These are phyloP conservation scores for Drosophila setosimentum DNA, from an alignment of 2,888 invertebrate species.

Conservation along the genomic window DNA sequence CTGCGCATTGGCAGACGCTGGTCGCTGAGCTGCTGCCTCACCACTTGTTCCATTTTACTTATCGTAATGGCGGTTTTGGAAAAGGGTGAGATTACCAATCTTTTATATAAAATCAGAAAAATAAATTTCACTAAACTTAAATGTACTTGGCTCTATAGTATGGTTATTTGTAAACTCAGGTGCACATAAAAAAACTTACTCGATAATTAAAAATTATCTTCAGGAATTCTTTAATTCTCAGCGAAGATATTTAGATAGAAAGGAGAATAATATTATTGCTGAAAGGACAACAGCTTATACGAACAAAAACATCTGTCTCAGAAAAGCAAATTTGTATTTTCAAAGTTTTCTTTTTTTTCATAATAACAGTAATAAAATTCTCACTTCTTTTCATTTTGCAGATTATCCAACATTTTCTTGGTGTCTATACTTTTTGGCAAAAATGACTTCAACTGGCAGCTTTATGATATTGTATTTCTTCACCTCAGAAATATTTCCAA, in stretches of 20 bases:
- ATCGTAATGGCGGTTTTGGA: constrained; percentile 64
- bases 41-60: constrained; percentile 86
- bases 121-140: not conserved
- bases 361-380: not conserved
- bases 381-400: constrained; percentile 1
- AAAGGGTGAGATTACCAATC: constrained; percentile 30
- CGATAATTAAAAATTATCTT: not conserved
- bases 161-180: not conserved
- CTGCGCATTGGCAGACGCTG: constrained; percentile 88
- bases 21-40: constrained; percentile 87
- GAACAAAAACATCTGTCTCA: no score
- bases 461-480: constrained; percentile 89
- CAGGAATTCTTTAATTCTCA: not conserved
- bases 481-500: constrained; percentile 90
- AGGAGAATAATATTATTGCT: no score
- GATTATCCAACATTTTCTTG: constrained; percentile 86
- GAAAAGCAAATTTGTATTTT: not conserved
- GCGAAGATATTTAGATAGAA: not conserved
- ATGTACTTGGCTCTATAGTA: not conserved
- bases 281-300: no score
- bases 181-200: not conserved
- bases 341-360: not conserved
- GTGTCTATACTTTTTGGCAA: constrained; percentile 87
- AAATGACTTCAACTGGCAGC: constrained; percentile 88
- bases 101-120: not conserved